Base-by-base conservation (phyloP, 2,113 vertebrate species). In the Ageneiosus marmoratus region DNA sequence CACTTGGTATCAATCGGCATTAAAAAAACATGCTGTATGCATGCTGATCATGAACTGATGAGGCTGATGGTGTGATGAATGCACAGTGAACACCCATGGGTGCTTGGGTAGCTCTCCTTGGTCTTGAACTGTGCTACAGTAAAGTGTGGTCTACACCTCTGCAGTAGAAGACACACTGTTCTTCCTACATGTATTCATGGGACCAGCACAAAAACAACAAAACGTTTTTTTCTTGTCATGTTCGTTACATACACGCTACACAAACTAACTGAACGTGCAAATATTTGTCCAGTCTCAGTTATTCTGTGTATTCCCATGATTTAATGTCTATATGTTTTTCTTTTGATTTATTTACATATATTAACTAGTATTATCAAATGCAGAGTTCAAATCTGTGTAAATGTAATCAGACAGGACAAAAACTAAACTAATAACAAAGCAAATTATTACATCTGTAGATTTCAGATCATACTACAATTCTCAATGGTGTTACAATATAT, bases 101-200 rank as follows among this genome's bases (percentile, higher is more conserved):
- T 81, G 86, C 84, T 87, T n/a, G 2, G 62, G 82, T 88, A 85
- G 85, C 81, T 60, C 80, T 73, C 62, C 74, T 58, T 84, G 86
- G 86, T 48, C 81, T 79, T 77, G n/a, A 46, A 34, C 79, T 86
- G 84, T 88, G 86, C 88, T 48, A 86, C 16, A 88, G 83, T 74
- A 63, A 88, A 46, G 44, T 85, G 22, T 87, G 84, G 69, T 85
- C 84, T 86, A 41, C 65, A 89, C 88, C 86, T 88, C 86, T 88
- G 83, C 83, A 85, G 83, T 81, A 79, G 77, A 84, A 85, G 81
- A 86, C 22, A 32, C 56, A 34, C 24, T 10, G 60, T 87, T 86
- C 56, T 79, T 83, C 56, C 41, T 62, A 75, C 72, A 41, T 88
- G 87, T 86, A 86, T 86, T 88, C 87, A 88, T 24, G 77, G 37